Evolutionary conservation across 1,140 invertebrate genomes (phyloP).

Genomic region (Theocolax elegans): DNA sequence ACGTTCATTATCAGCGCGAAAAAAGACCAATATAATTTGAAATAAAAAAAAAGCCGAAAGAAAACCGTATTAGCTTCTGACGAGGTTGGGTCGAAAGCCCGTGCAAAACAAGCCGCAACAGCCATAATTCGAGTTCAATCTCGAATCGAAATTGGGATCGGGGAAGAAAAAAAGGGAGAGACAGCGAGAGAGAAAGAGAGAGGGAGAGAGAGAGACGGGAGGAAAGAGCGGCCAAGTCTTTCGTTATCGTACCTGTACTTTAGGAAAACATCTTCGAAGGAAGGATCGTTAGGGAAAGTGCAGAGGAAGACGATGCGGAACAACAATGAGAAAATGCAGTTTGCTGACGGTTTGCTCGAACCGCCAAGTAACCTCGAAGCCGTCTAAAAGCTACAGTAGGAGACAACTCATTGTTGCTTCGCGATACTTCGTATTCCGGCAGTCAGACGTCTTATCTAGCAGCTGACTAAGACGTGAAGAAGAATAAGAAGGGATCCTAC

Average conservation of each 20-base stretch:
- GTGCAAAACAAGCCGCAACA: too few species aligned
- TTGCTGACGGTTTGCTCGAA: slow-evolving; percentile 6
- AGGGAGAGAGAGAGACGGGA: neutral
- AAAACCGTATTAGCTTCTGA: too few species aligned
- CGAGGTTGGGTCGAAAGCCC: too few species aligned
- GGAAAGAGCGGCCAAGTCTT: neutral
- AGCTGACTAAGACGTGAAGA: slow-evolving; percentile 31
- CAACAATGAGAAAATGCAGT: slow-evolving; percentile 9
- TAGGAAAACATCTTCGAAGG: too few species aligned
- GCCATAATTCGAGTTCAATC: too few species aligned
- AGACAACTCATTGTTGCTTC: slow-evolving; percentile 26
- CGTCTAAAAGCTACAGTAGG: neutral
- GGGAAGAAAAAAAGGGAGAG: neutral
- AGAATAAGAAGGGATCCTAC: neutral
- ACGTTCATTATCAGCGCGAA: too few species aligned
- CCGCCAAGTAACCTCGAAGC: neutral
- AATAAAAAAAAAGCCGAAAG: too few species aligned
- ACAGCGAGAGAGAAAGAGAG: neutral
- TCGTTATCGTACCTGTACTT: too few species aligned
- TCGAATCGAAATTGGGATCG: too few species aligned
- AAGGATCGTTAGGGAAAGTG: too few species aligned
- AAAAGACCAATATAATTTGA: too few species aligned
- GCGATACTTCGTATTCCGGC: slow-evolving; percentile 27
- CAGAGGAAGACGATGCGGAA: neutral
- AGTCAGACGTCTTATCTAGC: slow-evolving; percentile 21